Conservation (phyloP, 1,140 invertebrate species). For the Carposina sasakii region DNA sequence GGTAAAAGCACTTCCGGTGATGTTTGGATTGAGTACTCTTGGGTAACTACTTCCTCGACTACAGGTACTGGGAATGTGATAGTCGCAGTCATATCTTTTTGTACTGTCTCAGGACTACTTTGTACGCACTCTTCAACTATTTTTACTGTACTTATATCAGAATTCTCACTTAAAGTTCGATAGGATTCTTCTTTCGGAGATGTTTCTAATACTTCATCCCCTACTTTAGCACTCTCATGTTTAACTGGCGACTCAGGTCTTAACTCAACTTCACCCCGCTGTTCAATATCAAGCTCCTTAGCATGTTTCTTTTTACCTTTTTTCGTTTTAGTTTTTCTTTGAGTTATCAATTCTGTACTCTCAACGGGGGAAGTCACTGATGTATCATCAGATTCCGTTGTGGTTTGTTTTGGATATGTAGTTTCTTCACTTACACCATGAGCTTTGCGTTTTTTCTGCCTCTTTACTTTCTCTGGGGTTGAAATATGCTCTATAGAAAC, state of each 20-base stretch:
- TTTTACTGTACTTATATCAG: slow-evolving; percentile 74
- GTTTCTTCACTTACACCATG: slow-evolving; percentile 50
- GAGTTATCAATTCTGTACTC: slow-evolving; percentile 28
- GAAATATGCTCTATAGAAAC: slow-evolving; percentile 42
- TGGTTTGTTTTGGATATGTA: slow-evolving; percentile 49
- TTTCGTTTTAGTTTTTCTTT: slow-evolving; percentile 42
- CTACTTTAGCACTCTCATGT: slow-evolving; percentile 37
- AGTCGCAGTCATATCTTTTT: slow-evolving; percentile 62
- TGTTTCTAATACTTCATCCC: slow-evolving; percentile 44
- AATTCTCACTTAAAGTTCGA: slow-evolving; percentile 73
- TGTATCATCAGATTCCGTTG: slow-evolving; percentile 46
- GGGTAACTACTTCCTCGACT: slow-evolving; percentile 70
- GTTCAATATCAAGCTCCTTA: slow-evolving; percentile 22
- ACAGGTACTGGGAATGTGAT: slow-evolving; percentile 74
- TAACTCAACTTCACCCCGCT: slow-evolving; percentile 15
- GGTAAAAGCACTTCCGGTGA: slow-evolving; percentile 67
- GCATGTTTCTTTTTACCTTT: slow-evolving; percentile 41
- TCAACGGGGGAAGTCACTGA: slow-evolving; percentile 35
- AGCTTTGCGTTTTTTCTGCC: slow-evolving; percentile 50
- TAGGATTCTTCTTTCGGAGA: slow-evolving; percentile 71
- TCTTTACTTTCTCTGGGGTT: slow-evolving; percentile 42
- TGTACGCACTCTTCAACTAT: slow-evolving; percentile 76
- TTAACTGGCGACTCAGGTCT: slow-evolving; percentile 29
- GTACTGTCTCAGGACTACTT: slow-evolving; percentile 56
- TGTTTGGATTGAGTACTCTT: slow-evolving; percentile 76